Conservation (phyloP, 2,797 vertebrate genomes). For the Gila robusta region DNA sequence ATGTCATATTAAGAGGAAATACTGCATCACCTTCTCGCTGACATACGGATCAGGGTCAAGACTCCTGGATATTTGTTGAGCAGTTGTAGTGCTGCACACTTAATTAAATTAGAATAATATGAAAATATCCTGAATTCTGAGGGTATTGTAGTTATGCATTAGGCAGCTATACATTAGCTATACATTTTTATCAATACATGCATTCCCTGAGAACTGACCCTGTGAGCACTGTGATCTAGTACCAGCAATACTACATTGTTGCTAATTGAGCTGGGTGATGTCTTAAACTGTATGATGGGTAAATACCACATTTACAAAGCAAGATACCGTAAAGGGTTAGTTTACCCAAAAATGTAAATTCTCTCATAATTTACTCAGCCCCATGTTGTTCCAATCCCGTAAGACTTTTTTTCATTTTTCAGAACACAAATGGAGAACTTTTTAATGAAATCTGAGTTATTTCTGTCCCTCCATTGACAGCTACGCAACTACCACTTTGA, state of each 20-base stretch:
- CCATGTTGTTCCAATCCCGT: too few relatives aligned
- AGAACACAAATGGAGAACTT: too few relatives aligned
- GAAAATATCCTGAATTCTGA: background rate
- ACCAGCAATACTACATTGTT: background rate
- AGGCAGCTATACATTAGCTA: background rate
- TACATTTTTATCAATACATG: background rate
- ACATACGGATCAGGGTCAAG: background rate
- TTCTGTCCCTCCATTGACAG: too few relatives aligned
- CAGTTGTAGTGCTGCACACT: background rate
- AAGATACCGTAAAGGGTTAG: background rate
- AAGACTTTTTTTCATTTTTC: too few relatives aligned
- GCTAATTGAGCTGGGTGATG: background rate
- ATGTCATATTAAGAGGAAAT: constrained; percentile 16
- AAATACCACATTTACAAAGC: background rate
- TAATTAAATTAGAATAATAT: background rate
- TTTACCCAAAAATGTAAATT: too few relatives aligned
- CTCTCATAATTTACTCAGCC: too few relatives aligned
- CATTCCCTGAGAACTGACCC: background rate
- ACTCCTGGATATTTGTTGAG: background rate
- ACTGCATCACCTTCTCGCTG: background rate
- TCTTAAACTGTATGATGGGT: background rate
- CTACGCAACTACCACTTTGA: too few relatives aligned
- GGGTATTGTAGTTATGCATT: background rate
- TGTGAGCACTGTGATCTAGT: background rate
- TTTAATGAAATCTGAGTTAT: too few relatives aligned